Evolutionary conservation across 2,113 vertebrate species (phyloP).

Genomic region (Pterocles burchelli): DNA sequence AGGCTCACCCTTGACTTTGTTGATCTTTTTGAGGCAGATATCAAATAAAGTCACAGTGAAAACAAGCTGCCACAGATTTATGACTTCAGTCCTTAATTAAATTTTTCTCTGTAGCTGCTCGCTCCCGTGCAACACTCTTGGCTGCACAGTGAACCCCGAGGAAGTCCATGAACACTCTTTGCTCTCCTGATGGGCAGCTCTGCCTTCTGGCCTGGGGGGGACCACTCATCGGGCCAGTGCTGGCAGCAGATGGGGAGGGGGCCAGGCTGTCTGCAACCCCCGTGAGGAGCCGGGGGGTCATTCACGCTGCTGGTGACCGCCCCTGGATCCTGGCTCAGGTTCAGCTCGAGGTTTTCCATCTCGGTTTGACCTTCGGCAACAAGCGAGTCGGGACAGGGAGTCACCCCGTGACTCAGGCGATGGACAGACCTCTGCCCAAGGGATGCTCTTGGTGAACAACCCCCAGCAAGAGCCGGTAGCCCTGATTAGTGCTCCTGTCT

Average conservation of each 20-base stretch:
- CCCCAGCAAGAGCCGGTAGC: not conserved
- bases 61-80: conserved; percentile 45
- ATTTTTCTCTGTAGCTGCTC: conserved; percentile 37
- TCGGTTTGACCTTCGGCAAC: not conserved
- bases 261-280: rapidly evolving
- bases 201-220: not conserved
- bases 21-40: conserved; percentile 19
- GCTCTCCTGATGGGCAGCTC: not conserved
- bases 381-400: not conserved
- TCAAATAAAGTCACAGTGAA: not conserved
- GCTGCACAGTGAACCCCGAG: not conserved
- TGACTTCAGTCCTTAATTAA: conserved; percentile 16
- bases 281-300: not conserved
- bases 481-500: not conserved
- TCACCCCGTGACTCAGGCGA: rapidly evolving
- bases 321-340: not conserved
- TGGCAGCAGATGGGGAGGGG: not conserved
- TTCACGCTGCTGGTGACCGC: not conserved
- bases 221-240: not conserved
- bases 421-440: not conserved
- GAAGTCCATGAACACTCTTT: not conserved
- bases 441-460: not conserved
- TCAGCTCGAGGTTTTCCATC: not conserved
- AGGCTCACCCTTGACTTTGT: conserved; percentile 19
- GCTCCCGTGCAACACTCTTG: conserved; percentile 5